A percentile compares a stretch with the other conserved stretches of the same genome.
These are phyloP conservation scores for Sebastes hubbsi DNA, from an alignment of 2,797 vertebrate genomes.

Conservation along the genomic window DNA sequence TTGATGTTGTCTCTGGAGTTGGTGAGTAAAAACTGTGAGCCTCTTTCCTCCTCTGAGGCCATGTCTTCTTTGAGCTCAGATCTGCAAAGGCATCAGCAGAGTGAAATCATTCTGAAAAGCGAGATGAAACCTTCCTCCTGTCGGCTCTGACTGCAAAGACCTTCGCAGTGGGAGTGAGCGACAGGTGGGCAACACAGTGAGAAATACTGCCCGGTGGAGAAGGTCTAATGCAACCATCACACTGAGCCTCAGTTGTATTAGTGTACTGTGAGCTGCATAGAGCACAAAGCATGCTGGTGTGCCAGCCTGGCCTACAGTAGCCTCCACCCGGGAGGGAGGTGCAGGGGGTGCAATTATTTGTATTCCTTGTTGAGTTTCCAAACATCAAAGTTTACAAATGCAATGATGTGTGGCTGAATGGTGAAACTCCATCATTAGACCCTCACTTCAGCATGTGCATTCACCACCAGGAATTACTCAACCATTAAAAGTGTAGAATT, in stretches of 20 bases:
- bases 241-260: background rate
- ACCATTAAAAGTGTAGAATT: background rate
- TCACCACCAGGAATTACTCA: background rate
- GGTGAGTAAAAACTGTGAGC: background rate
- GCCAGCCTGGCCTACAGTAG: background rate
- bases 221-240: background rate
- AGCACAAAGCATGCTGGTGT: background rate
- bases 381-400: background rate
- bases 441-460: background rate
- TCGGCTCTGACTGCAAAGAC: background rate
- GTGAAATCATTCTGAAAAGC: background rate
- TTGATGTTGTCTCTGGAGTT: background rate
- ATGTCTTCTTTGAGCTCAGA: background rate
- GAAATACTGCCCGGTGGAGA: slow-evolving; percentile 14
- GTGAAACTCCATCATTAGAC: background rate
- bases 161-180: slow-evolving; percentile 7
- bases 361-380: background rate
- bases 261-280: background rate
- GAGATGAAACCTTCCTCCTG: background rate
- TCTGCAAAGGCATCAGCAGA: background rate
- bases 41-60: background rate
- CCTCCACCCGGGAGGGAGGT: background rate
- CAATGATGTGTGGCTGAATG: background rate
- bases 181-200: slow-evolving; percentile 1
- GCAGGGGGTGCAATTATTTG: background rate